Evolutionary conservation across 2,113 vertebrate species (phyloP), one percentile per base, ranked within the genome.

Genomic region (Oryzias javanicus): DNA sequence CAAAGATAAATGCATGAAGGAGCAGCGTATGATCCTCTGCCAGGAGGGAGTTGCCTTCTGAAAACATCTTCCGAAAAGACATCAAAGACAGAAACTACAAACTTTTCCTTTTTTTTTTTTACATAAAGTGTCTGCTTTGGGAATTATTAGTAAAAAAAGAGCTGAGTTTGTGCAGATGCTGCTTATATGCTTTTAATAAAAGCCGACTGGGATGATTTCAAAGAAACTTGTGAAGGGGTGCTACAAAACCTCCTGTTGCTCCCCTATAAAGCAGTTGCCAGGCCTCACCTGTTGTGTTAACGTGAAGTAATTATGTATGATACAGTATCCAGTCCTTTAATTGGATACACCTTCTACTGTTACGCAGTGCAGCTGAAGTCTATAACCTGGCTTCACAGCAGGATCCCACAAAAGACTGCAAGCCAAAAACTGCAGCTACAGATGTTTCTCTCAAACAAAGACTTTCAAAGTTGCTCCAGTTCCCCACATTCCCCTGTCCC

Each of bases 371-470:
- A 74, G 66, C 67, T 78, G 47, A 62, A 81, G 71, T 83, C 73
- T 55, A 56, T 74, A 72, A 81, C 72, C 57, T 67, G 74, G 66
- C 57, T 55, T 19, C 69, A 59, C 66, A 72, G 70, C 49, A 14
- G 55, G 68, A 55, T 72, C 64, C 63, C 35, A 42, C 80, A 82
- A 82, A 80, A 58, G 67, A 50, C 60, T 44, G 42, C 15, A 44
- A 44, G 12, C n/a, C 46, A 19, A n/a, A 66, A 71, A 47, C 81
- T 79, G 46, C 65, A 24, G 70, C 50, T 65, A 70, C 86, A 86
- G 76, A 86, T 87, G 85, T 85, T 89, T 79, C 78, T 80, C 76
- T 84, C 67, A 80, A 57, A 86, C 70, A 84, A 86, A 80, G 66
- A 76, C 70, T 82, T 84, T 81, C 69, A 80, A 81, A 81, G 73